phyloP scores from a whole-genome alignment of 2,113 vertebrate genomes.

The Pseudolaguvia tuberculata region DNA sequence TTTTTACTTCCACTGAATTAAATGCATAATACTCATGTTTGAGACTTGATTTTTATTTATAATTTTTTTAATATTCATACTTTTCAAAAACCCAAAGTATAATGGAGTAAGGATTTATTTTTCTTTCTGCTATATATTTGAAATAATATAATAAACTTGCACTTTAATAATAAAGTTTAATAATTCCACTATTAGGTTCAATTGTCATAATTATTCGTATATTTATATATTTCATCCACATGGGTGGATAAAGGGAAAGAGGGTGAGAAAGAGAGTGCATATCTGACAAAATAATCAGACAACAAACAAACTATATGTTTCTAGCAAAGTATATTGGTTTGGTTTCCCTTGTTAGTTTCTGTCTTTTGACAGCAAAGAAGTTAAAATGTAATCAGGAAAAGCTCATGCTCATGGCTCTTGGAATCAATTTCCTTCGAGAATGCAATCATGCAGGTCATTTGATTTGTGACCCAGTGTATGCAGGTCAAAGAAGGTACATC shows the following conservation, averaged over 20 bases:
- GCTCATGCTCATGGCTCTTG: constrained; percentile 49
- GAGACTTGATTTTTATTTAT: too few relatives aligned
- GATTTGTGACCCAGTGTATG: constrained; percentile 58
- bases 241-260: background rate
- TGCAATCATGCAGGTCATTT: constrained; percentile 61
- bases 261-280: background rate
- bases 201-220: background rate
- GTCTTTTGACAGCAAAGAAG: constrained; percentile 49
- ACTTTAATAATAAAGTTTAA: background rate
- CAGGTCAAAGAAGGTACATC: constrained; percentile 24
- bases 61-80: too few relatives aligned
- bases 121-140: too few relatives aligned
- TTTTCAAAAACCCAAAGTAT: too few relatives aligned
- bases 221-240: background rate
- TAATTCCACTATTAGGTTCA: background rate
- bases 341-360: constrained; percentile 50
- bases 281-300: background rate
- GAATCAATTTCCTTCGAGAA: constrained; percentile 65
- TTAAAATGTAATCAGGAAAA: constrained; percentile 60
- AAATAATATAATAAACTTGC: too few relatives aligned
- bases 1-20: constrained; percentile 20
- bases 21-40: constrained; percentile 4
- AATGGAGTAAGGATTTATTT: too few relatives aligned
- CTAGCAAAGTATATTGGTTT: constrained; percentile 37
- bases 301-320: background rate